phyloP scores from a whole-genome alignment of 1,140 invertebrate species.

The Brachionus calyciflorus region DNA sequence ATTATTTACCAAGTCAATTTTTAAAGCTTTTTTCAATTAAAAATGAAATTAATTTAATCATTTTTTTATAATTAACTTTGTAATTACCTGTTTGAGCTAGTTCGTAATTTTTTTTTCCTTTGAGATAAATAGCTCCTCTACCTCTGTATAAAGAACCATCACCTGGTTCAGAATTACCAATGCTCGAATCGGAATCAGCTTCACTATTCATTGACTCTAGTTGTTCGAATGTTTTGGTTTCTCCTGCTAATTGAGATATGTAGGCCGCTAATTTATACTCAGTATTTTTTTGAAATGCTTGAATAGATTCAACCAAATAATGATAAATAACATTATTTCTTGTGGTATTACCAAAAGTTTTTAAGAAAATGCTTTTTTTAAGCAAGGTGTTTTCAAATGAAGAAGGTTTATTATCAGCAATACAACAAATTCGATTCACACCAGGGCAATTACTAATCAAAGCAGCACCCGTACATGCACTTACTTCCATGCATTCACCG shows the following conservation, averaged over 20 bases:
- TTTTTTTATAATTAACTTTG: too few species aligned
- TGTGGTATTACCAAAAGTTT: neutral
- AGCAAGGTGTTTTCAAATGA: too few species aligned
- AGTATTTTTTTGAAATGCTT: neutral
- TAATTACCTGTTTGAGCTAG: too few species aligned
- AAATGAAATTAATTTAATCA: too few species aligned
- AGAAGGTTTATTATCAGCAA: too few species aligned
- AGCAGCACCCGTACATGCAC: too few species aligned
- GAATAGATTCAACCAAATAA: neutral
- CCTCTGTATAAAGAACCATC: neutral
- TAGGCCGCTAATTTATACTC: neutral
- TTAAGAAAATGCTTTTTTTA: neutral
- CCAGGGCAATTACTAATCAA: too few species aligned
- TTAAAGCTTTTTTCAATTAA: neutral
- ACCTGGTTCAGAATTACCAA: neutral
- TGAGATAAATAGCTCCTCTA: conserved; percentile 10
- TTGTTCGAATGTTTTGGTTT: neutral
- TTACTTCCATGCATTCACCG: too few species aligned
- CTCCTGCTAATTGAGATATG: neutral
- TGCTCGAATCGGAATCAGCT: neutral
- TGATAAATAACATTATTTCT: neutral
- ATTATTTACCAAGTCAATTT: neutral
- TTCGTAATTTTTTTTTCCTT: conserved; percentile 18
- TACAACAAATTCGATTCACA: too few species aligned
- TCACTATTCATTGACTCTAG: neutral